Conservation (phyloP, 1,140 invertebrate genomes). For the Octopus sinensis region DNA sequence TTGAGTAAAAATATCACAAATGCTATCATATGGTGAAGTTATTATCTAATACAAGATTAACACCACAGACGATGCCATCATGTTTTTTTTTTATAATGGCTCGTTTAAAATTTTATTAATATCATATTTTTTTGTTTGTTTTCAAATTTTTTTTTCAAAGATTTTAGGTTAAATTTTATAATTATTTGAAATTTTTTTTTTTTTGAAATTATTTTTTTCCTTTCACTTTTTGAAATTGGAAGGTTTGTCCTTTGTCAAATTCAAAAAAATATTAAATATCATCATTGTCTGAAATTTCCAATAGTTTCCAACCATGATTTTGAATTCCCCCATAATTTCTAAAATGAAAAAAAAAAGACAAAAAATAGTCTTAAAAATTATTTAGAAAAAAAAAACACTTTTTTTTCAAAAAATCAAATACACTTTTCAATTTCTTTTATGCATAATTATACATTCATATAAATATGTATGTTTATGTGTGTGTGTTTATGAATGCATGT, state of each 20-base stretch:
- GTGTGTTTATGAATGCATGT: not conserved
- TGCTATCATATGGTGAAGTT: not conserved
- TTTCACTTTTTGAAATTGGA: not conserved
- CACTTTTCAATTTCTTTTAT: not conserved
- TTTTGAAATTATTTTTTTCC: constrained; percentile 9
- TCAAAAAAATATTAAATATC: constrained; percentile 7
- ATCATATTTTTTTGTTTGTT: too few species aligned
- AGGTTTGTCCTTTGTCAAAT: not conserved
- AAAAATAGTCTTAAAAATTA: constrained; percentile 13
- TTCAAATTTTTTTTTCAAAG: too few species aligned
- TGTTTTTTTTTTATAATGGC: too few species aligned
- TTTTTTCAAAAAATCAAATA: not conserved
- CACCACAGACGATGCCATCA: not conserved
- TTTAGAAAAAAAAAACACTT: constrained; percentile 1
- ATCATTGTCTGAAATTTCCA: constrained; percentile 17
- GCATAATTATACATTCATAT: not conserved
- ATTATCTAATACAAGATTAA: not conserved
- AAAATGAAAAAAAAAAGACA: constrained; percentile 17
- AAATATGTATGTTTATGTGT: not conserved
- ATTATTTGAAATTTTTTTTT: not conserved
- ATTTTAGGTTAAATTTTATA: not conserved
- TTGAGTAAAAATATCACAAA: constrained; percentile 7
- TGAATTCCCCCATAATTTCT: constrained; percentile 10
- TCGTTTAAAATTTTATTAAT: too few species aligned
- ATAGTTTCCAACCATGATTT: constrained; percentile 8